Base-by-base conservation (phyloP, 2,888 invertebrate species). In the Metellina segmentata region DNA sequence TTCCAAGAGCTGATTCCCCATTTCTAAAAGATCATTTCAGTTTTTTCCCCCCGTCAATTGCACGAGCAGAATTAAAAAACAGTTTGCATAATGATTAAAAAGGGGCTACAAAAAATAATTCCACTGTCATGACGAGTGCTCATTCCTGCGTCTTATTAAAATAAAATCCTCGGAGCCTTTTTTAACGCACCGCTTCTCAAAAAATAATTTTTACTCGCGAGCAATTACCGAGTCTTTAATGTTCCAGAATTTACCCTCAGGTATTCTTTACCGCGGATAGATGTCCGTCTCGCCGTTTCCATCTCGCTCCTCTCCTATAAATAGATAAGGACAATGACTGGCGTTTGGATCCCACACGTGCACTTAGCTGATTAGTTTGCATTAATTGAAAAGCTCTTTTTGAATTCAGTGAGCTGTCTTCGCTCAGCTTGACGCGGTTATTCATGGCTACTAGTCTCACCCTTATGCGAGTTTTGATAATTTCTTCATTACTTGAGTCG, bases 321-420 rank as follows among this genome's bases (percentile, higher is more conserved):
- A n/a, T 75, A 53, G 85, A 52, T 51, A 82, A 51, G 72, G 72
- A 49, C 82, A 71, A 51, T 71, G 71, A 82, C 19, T 77, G 48
- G 49, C 52, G 52, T 79, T 87, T 71, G 34, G 20, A 87, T 70
- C 70, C 71, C n/a, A 52, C n/a, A 52, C 53, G 16, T 51, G 79
- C 86, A 79, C 86, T 87, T 87, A 87, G 72, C 20, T 71, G 86
- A 87, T 87, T 87, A 87, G 51, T 77, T 77, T 77, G 51, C 79
- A 71, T 79, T 87, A 87, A 87, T 87, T 87, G 86, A 87, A 87
- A 87, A 70, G 49, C 51, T 49, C 52, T 72, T 74, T 75, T 75
- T 85, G 51, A 20, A 71, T 82, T 19, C 72, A 34, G 34, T 34
- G 34, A 34, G 34, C 34, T 34, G 34, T 34, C 34, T 34, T 34